These are phyloP conservation scores for Graphium colonna DNA, from an alignment of 2,888 invertebrate species.

Conservation along the genomic window DNA sequence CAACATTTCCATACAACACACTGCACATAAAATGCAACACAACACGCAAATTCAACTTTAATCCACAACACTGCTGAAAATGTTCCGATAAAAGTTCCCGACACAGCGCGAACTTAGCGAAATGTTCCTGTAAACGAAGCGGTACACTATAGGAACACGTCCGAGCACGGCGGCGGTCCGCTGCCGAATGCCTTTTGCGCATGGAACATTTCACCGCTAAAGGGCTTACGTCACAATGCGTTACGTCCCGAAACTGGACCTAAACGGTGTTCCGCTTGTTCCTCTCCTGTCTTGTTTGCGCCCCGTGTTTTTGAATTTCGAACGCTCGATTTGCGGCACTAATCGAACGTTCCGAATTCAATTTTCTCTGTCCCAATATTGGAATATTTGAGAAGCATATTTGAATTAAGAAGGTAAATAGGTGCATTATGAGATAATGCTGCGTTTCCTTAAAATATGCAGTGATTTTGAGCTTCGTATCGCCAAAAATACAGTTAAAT, in stretches of 20 bases:
- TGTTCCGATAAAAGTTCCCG: constrained; percentile 6
- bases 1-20: constrained; percentile 16
- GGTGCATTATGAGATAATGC: too few species aligned
- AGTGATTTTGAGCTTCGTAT: too few species aligned
- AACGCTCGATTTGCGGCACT: too few species aligned
- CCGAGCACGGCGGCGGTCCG: constrained; percentile 30
- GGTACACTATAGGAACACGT: constrained; percentile 22
- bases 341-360: too few species aligned
- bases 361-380: too few species aligned
- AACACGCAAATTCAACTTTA: neutral
- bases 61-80: constrained; percentile 1
- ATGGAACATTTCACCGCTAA: constrained; percentile 56
- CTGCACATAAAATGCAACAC: constrained; percentile 10
- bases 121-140: constrained; percentile 24
- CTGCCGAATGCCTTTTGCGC: constrained; percentile 72
- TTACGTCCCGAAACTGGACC: constrained; percentile 56
- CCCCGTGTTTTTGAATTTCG: too few species aligned
- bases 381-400: too few species aligned
- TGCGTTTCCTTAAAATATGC: too few species aligned
- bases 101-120: constrained; percentile 10
- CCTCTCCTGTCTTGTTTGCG: constrained; percentile 7
- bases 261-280: constrained; percentile 30
- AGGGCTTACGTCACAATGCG: constrained; percentile 76
- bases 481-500: too few species aligned
- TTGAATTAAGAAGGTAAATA: too few species aligned